Evolutionary conservation across 2,888 invertebrate genomes (phyloP).

Genomic region (Microctonus hyperodae): DNA sequence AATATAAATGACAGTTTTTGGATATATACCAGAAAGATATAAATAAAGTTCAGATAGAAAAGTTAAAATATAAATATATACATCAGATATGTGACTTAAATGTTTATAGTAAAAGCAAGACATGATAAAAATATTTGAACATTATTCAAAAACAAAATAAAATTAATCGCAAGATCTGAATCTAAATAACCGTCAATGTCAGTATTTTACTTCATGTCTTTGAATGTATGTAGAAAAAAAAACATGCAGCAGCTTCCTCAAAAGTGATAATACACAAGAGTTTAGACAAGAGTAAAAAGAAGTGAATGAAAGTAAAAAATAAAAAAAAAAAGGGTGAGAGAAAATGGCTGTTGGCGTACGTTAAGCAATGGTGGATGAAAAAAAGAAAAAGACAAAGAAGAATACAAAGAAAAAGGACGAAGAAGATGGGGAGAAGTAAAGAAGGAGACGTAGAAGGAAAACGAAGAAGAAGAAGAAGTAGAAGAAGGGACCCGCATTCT

Average conservation of each 20-base stretch:
- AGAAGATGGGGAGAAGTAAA: conserved; percentile 35
- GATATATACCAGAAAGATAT: conserved; percentile 42
- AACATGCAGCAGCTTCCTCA: not conserved
- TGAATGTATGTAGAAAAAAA: too few species aligned
- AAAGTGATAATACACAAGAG: conserved; percentile 11
- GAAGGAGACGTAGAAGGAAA: conserved; percentile 34
- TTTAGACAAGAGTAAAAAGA: conserved; percentile 11
- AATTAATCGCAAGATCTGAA: conserved; percentile 42
- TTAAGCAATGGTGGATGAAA: conserved; percentile 34
- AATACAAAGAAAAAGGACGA: conserved; percentile 33
- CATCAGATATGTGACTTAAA: conserved; percentile 48
- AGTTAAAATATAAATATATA: conserved; percentile 3
- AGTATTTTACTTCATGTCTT: conserved; percentile 8
- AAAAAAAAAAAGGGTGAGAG: conserved; percentile 21
- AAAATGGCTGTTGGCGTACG: conserved; percentile 9
- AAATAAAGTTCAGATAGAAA: not conserved
- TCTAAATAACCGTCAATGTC: conserved; percentile 2
- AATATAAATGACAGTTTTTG: conserved; percentile 53
- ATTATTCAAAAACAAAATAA: conserved; percentile 40
- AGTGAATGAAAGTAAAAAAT: conserved; percentile 9
- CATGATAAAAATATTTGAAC: conserved; percentile 7
- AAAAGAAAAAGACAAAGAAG: conserved; percentile 35
- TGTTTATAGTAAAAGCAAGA: conserved; percentile 43
- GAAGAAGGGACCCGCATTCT: conserved; percentile 61
- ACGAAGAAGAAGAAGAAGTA: conserved; percentile 38